Base-by-base conservation (phyloP, 1,140 invertebrate species). In the Drosophila paulistorum region DNA sequence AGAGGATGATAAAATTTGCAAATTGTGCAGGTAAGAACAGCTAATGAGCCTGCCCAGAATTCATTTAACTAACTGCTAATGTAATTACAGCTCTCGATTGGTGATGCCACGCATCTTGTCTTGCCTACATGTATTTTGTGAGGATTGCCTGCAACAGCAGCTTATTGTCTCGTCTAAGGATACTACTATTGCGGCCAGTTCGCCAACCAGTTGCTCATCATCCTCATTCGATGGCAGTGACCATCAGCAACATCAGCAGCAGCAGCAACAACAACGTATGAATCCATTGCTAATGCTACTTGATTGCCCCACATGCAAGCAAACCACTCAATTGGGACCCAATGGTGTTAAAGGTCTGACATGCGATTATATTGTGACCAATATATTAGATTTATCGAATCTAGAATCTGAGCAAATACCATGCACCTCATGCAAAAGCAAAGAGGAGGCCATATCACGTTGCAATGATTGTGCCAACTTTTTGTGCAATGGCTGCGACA, bases 391-490 rank as follows among this genome's bases (percentile, higher is more conserved):
- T 92, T 95, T 97, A 91, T 95, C 95, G 13, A 95, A 96, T 9
- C 95, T 97, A 78, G 95, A 96, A 79, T 95, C 94, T 71, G 94
- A 94, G 76, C 95, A 95, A 74, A 94, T 97, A 68, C 93, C 96
- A 9, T 98, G 97, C 92, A 97, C 97, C 51, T 97, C 96, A 57
- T 98, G 97, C 92, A 97, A 97, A 82, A 95, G 96, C 79, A 97
- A 97, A 92, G 96, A 98, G 92, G 95, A 95, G 86, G 98, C 98
- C 13, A 96, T 98, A 13, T 97, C 97, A 13, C 95, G 97, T 66
- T 98, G 98, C 93, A 96, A 95, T 72, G 97, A 98, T 91, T 99
- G 98, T 93, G 97, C 97, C 78, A 98, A 98, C 93, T 97, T 98
- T 90, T 94, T 99, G 13, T 98, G 98, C 93, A 95, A 95, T 20